Evolutionary conservation across 2,113 vertebrate genomes (phyloP), one percentile per base, ranked within the genome.

Genomic region (Nothocercus nigrocapillus): DNA sequence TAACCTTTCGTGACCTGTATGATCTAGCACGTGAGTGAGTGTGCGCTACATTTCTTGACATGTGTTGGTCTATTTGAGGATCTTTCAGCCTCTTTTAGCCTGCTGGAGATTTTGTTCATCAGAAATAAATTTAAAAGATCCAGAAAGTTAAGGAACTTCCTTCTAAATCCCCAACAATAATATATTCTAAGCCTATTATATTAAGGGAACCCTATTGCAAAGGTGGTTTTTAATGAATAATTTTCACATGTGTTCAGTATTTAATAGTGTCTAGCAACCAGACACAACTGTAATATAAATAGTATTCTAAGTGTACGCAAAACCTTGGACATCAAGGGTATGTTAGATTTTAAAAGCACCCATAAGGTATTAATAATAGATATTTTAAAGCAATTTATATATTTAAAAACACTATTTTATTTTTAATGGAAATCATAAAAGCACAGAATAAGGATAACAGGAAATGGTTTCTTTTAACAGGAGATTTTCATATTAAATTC

Each of bases 371-470:
- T 22, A 49, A 49, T 10, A 49, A 21, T 49, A 49, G 49, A 49
- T 22, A 49, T 49, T 49, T 47, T 24, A 22, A 49, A 49, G 49
- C 21, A 22, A 49, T 49, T 49, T 22, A 49, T 92, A 84, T 73
- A 97, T 94, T 96, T 96, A 90, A 76, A 87, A 92, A 85, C 83
- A 90, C 79, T 95, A 90, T 85, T 95, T 72, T 82, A 44, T 25
- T 68, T 94, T 96, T 84, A 85, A 82, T 20, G 92, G 80, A 94
- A 96, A 94, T 95, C 88, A 90, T 91, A 92, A 95, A 89, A 27
- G 18, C 75, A 92, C 89, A 93, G 92, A 97, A 96, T 36, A 68
- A 54, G 11, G 94, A 97, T 24, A 96, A 53, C 85, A 95, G 93
- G 67, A 87, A 73, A 91, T 64, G 54, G 68, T 91, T 92, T 94